These are phyloP conservation scores for Psephotus haematonotus DNA, from an alignment of 2,113 vertebrate species.

Conservation along the genomic window DNA sequence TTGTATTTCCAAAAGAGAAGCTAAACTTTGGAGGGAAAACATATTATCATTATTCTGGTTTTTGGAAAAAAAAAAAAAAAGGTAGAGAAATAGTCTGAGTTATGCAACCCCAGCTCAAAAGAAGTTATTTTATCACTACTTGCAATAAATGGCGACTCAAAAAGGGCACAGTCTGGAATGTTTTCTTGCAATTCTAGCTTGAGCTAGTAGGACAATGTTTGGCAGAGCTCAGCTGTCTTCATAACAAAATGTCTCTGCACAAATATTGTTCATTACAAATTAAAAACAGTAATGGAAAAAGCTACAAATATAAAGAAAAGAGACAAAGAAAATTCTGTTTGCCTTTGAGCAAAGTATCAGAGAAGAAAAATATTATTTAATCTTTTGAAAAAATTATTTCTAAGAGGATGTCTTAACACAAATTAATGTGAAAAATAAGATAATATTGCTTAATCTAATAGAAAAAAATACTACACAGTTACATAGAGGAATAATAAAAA, in stretches of 20 bases:
- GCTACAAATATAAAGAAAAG: neutral
- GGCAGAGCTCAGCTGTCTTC: slow-evolving; percentile 20
- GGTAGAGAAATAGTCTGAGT: neutral
- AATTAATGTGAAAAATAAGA: slow-evolving; percentile 1
- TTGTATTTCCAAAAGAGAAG: neutral
- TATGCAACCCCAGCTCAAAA: slow-evolving; percentile 11
- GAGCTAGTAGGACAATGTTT: slow-evolving; percentile 28
- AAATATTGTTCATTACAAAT: slow-evolving; percentile 51
- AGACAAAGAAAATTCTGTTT: neutral
- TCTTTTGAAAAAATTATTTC: neutral
- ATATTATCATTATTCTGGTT: neutral
- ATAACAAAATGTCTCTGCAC: slow-evolving; percentile 10
- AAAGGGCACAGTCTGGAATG: slow-evolving; percentile 37
- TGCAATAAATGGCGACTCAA: slow-evolving; percentile 8
- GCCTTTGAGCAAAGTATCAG: neutral
- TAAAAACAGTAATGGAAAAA: slow-evolving; percentile 30
- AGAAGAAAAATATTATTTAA: neutral
- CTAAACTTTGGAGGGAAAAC: neutral
- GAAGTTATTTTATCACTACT: slow-evolving; percentile 12
- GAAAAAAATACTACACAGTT: neutral
- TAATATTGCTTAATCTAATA: neutral
- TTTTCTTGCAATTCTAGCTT: slow-evolving; percentile 12
- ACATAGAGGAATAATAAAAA: neutral
- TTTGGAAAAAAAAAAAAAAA: neutral
- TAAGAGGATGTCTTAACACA: neutral